Base-by-base conservation (phyloP, 2,113 vertebrate species). In the Cygnus atratus region DNA sequence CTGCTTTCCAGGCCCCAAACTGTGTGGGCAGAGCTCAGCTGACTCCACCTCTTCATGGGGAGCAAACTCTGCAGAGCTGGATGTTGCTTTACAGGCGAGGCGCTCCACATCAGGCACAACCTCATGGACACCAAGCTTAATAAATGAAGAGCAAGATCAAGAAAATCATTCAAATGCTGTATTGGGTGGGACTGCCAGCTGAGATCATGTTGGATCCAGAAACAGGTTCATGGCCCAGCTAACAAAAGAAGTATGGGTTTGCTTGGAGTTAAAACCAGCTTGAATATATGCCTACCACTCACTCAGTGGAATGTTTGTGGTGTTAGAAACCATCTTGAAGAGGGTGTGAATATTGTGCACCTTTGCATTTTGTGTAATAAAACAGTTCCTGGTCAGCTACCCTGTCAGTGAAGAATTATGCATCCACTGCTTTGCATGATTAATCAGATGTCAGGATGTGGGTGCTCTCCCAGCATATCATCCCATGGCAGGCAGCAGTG, bases 381-480 rank as follows among this genome's bases (percentile, higher is more conserved):
- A 97, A 96, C 43, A 12, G 91, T 87, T 96, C 90, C 93, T 96
- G 96, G 95, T 97, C 96, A 97, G 96, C 95, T 98, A 85, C 92
- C 83, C 91, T 97, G 97, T 96, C 98, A 97, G 93, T 94, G 97
- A 96, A 98, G 96, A 96, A 94, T 96, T 96, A 92, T 91, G 73
- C 89, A 93, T 94, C 88, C 90, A 94, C 77, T 9, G 63, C 93
- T 96, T 95, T 96, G 66, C 92, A 93, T 96, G 97, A 98, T 98
- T 98, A 98, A 97, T 97, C 97, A 97, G 95, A 96, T 97, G 97
- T 98, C 97, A 97, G 87, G 94, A 89, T 67, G 95, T 67, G 95
- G 97, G 96, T 95, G 86, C 95, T 97, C 96, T 96, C 95, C 87
- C 84, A 96, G 76, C 92, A 81, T 92, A 93, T 95, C 87, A 97